Conservation (phyloP, 2,888 invertebrate genomes). For the Melikaiella ostensackeni region DNA sequence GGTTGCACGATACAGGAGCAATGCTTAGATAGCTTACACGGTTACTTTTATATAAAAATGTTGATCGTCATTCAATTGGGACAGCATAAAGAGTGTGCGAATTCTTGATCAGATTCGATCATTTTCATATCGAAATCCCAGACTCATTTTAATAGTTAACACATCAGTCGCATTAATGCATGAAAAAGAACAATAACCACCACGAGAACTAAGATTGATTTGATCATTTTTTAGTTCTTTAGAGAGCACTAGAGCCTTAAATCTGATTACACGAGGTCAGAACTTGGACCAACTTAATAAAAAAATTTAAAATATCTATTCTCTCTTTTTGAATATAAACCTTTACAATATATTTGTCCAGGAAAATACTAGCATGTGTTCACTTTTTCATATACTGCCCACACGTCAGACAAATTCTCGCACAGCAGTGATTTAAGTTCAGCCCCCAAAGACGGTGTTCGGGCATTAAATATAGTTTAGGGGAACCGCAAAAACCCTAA, state of each 20-base stretch:
- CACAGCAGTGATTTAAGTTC: constrained; percentile 60
- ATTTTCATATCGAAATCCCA: no score
- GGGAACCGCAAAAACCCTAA: constrained; percentile 59
- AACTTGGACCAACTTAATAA: not conserved
- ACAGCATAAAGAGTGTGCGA: no score
- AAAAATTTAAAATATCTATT: not conserved
- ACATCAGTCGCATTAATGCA: no score
- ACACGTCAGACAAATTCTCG: constrained; percentile 36
- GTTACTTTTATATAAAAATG: no score
- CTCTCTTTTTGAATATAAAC: not conserved
- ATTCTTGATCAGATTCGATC: no score
- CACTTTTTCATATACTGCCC: constrained; percentile 19
- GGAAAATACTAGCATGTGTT: not conserved
- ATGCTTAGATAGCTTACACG: no score
- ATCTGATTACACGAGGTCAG: not conserved
- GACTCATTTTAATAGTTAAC: no score
- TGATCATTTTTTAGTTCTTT: no score
- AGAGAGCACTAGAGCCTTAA: not conserved
- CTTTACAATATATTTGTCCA: not conserved
- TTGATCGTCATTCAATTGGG: no score
- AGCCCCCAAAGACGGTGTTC: constrained; percentile 58
- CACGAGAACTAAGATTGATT: no score
- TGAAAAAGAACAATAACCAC: no score
- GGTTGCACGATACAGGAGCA: no score
- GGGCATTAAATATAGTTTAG: constrained; percentile 71